Base-by-base conservation (phyloP, 2,888 invertebrate species). In the Polylopha cassiicola region DNA sequence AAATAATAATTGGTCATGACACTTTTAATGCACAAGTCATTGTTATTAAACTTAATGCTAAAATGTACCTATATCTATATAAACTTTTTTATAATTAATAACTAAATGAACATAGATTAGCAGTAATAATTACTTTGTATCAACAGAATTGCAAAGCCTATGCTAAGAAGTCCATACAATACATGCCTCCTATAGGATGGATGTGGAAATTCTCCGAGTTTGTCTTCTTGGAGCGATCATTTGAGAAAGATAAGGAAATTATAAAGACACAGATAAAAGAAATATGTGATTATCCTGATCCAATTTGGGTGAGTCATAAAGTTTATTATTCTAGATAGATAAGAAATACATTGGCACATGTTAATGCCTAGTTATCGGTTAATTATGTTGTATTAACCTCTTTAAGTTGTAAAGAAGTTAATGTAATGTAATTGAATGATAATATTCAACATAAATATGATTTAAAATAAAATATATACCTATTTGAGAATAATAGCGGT, bases 151-250 rank as follows among this genome's bases (percentile, higher is more conserved):
- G 96, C 57, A 97, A 98, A 87, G 95, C 97, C 0, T 97, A 95
- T 73, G 96, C 95, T 1, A 98, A 98, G 81, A 95, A 95, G 76
- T 92, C 92, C 7, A 91, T 98, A 48, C 91, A 93, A 55, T 97
- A 94, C 71, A 88, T 98, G 49, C 98, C 98, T 14, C 91, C 95
- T 5, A 89, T 98, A 54, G 98, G 98, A 18, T 98, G 98, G 98
- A 92, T 94, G 59, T 98, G 97, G 97, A 95, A 95, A 81, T 95
- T 97, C 73, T 94, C 95, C 0, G 98, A 98, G 72, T 94, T 94
- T 78, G 95, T 98, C 46, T 98, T 98, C 80, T 87, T 98, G 41
- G 95, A 97, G 71, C 89, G 98, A 54, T 93, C 93, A 50, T 97
- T 92, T 87, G 94, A 95, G 37, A 94, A 95, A 73, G 98, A 98